These are phyloP conservation scores for Dastarcus helophoroides DNA, from an alignment of 2,888 invertebrate species.

Conservation along the genomic window DNA sequence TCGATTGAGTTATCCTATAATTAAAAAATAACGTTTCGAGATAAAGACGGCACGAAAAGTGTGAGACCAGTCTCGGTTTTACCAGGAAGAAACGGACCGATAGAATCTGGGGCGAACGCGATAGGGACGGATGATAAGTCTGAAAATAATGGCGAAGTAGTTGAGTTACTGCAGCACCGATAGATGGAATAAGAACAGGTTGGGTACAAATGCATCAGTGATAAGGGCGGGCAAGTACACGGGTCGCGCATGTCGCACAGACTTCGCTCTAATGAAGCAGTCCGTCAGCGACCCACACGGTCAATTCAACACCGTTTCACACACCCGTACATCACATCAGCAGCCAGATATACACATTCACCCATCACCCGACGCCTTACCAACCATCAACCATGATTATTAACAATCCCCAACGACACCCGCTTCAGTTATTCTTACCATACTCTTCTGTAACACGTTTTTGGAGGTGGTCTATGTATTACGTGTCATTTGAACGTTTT, in stretches of 20 bases:
- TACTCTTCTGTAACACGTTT: no score
- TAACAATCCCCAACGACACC: no score
- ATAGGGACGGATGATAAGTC: constrained; percentile 24
- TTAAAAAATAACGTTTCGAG: no score
- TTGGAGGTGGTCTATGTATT: no score
- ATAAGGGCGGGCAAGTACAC: constrained; percentile 35
- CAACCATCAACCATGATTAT: no score
- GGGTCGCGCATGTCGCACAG: constrained; percentile 32
- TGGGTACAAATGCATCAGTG: constrained; percentile 34
- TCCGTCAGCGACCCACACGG: constrained; percentile 33
- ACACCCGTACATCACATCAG: constrained; percentile 29
- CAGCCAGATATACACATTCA: constrained; percentile 21
- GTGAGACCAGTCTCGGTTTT: no score
- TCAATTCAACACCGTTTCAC: constrained; percentile 35
- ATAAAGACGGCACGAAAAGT: no score
- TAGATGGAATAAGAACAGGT: constrained; percentile 25
- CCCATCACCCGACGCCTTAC: no score
- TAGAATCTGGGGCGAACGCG: constrained; percentile 23
- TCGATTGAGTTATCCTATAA: no score
- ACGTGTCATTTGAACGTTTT: no score
- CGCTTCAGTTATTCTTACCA: no score
- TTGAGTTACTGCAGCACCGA: constrained; percentile 22
- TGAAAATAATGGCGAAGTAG: constrained; percentile 24
- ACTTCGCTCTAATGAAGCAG: constrained; percentile 36
- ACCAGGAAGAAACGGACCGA: no score